Conservation (phyloP, 2,888 invertebrate species). For the Lasius platythorax region DNA sequence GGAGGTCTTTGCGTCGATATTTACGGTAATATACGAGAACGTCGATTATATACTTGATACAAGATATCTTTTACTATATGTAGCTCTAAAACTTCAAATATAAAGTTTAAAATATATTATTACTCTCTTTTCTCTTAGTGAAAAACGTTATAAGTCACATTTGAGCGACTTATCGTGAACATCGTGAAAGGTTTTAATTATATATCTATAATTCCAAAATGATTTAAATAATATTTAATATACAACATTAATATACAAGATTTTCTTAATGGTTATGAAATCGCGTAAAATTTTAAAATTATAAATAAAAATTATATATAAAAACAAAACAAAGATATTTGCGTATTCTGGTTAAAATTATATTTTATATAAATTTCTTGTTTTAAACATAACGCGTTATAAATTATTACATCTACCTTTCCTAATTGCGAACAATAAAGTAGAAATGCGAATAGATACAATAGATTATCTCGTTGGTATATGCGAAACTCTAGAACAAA, state of each 20-base stretch:
- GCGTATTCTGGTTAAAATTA: not conserved
- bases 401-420: constrained; percentile 15
- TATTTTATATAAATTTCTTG: not conserved
- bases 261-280: not conserved
- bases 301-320: not conserved
- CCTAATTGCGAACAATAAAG: constrained; percentile 10
- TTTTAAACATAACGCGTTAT: not conserved
- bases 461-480: constrained; percentile 34
- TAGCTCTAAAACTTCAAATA: not conserved
- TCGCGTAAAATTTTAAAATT: not conserved
- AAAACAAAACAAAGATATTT: not conserved
- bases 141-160: not conserved
- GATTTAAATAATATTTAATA: not conserved
- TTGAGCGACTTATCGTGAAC: not conserved
- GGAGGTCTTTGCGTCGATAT: not conserved
- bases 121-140: not conserved
- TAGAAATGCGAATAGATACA: constrained; percentile 29
- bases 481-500: constrained; percentile 41
- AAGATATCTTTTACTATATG: not conserved
- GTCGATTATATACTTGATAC: not conserved
- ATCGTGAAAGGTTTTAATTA: not conserved
- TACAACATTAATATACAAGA: not conserved
- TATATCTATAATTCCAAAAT: not conserved
- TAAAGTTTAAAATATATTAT: not conserved
- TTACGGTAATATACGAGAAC: not conserved